Evolutionary conservation across 2,797 vertebrate genomes (phyloP).

Genomic region (Tapirus indicus): DNA sequence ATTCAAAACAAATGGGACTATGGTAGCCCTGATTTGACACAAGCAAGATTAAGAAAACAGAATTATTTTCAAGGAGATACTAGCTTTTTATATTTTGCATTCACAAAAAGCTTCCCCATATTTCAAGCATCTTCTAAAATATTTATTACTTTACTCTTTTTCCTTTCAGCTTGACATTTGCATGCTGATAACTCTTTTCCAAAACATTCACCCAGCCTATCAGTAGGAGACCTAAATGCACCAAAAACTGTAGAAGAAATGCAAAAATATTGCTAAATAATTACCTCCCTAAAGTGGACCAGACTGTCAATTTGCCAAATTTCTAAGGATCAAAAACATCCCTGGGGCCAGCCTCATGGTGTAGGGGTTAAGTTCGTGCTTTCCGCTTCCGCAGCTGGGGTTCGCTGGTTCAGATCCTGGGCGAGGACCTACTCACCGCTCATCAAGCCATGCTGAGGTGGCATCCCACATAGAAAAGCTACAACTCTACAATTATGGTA

Average conservation of each 20-base stretch:
- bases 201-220: neutral
- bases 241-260: constrained; percentile 32
- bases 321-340: neutral
- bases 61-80: neutral
- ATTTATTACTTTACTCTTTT: constrained; percentile 1
- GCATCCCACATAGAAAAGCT: no score
- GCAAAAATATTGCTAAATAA: constrained; percentile 11
- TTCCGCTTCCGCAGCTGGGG: no score
- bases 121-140: constrained; percentile 18
- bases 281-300: neutral
- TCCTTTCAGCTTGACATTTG: constrained; percentile 24
- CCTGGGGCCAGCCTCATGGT: no score
- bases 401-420: no score
- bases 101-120: neutral
- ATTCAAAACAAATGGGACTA: constrained; percentile 10
- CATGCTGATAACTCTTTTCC: neutral
- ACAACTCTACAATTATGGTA: no score
- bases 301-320: neutral
- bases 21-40: neutral
- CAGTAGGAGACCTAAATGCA: neutral
- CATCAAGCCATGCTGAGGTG: no score
- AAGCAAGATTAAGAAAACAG: neutral
- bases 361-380: no score
- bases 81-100: neutral
- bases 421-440: no score